phyloP scores from a whole-genome alignment of 2,113 vertebrate genomes.

The Platysteira castanea region DNA sequence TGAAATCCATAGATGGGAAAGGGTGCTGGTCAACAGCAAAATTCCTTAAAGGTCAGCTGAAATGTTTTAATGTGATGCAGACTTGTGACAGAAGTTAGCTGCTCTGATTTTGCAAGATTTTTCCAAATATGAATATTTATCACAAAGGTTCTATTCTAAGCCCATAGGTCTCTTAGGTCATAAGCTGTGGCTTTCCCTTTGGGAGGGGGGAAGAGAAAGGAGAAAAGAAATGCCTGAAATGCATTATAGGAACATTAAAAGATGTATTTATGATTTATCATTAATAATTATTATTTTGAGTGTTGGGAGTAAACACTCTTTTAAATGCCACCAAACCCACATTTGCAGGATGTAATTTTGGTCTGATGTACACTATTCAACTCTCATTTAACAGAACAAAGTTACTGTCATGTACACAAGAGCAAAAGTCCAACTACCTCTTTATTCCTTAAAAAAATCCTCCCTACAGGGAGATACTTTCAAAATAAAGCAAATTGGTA shows the following conservation, averaged over 20 bases:
- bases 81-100: neutral
- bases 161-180: neutral
- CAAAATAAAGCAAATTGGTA: conserved; percentile 42
- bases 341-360: neutral
- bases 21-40: neutral
- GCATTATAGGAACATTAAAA: neutral
- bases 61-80: neutral
- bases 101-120: neutral
- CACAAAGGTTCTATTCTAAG: neutral
- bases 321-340: neutral
- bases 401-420: neutral
- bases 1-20: neutral
- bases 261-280: neutral
- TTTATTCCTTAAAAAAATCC: neutral
- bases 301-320: neutral
- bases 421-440: neutral
- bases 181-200: neutral
- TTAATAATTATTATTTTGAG: neutral
- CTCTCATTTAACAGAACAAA: neutral
- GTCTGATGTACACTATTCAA: neutral
- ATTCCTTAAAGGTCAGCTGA: neutral
- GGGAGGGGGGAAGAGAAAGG: neutral
- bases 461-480: neutral
- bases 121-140: neutral
- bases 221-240: neutral